Conservation (phyloP, 2,113 vertebrate genomes). For the Suncus etruscus region DNA sequence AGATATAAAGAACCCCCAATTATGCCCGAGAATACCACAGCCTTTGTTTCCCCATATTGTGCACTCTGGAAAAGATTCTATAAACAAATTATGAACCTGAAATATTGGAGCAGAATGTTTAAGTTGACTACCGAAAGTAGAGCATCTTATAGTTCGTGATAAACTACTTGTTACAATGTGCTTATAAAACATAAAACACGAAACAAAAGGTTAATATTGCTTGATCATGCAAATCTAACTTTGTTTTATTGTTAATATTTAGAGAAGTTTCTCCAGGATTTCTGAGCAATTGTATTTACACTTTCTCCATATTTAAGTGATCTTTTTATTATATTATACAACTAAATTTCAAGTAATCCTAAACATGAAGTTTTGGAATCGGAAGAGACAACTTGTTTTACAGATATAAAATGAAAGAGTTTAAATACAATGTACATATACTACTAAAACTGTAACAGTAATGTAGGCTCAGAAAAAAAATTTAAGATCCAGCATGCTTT, state of each 20-base stretch:
- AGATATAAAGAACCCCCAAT: no score
- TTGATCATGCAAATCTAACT: not conserved
- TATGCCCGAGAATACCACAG: no score
- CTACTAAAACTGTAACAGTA: slow-evolving; percentile 12
- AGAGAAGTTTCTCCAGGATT: not conserved
- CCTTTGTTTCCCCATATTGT: no score
- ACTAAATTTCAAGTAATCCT: slow-evolving; percentile 54
- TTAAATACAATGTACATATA: not conserved
- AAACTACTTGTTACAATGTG: not conserved
- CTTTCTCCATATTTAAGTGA: not conserved
- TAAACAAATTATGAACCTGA: not conserved
- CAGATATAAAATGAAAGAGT: not conserved
- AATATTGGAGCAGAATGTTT: slow-evolving; percentile 18
- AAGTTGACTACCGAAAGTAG: not conserved
- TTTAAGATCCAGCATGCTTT: not conserved
- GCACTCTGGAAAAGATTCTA: no score
- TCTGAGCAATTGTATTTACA: slow-evolving; percentile 46
- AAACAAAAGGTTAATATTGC: slow-evolving; percentile 6
- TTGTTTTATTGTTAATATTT: slow-evolving; percentile 1
- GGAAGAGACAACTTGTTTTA: slow-evolving; percentile 31
- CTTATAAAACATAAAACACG: slow-evolving; percentile 37
- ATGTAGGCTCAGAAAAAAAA: slow-evolving; percentile 26
- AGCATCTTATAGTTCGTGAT: not conserved
- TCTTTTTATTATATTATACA: slow-evolving; percentile 51
- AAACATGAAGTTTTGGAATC: slow-evolving; percentile 42